Base-by-base conservation (phyloP, 2,797 vertebrate genomes). In the Strix occidentalis region DNA sequence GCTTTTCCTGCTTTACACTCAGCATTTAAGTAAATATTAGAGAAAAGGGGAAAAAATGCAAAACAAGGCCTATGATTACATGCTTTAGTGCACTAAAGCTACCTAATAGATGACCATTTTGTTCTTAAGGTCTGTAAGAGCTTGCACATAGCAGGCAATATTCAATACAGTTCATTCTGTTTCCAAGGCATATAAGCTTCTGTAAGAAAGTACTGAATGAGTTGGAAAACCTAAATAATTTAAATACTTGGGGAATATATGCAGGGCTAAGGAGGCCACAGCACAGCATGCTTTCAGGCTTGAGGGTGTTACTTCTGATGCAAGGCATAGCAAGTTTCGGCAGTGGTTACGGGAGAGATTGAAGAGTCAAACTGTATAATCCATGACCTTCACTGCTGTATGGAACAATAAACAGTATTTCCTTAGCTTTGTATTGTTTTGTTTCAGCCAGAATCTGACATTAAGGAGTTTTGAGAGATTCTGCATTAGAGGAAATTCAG, bases 281-380 rank as follows among this genome's bases (percentile, higher is more conserved):
- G 35, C 15, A n/a, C 2, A 25, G 14, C 21, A 23, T 43, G 41
- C 17, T 58, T 39, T 64, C 57, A 83, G 75, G 28, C 8, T 41
- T 43, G 26, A 78, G 9, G 8, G 20, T 15, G 14, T 39, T 60
- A 10, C 5, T 57, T 56, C 24, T 31, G n/a, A n/a, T 7, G 7
- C 9, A 91, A 69, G 33, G n/a, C 16, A 17, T 0, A 11, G 16
- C 25, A 76, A 54, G 19, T 23, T 89, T 43, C 7, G 2, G 11
- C n/a, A 37, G 3, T 6, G 3, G 4, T 50, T 35, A 46, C 23
- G 46, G 43, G 9, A 72, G 23, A 69, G 15, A 39, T 0, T 7
- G 10, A 33, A 37, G 9, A 35, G 9, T 18, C 53, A 3, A 39
- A n/a, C 17, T 4, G 3, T 13, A 2, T 3, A 23, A 51, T 18